phyloP scores from a whole-genome alignment of 2,888 invertebrate genomes.

The Vanessa cardui region DNA sequence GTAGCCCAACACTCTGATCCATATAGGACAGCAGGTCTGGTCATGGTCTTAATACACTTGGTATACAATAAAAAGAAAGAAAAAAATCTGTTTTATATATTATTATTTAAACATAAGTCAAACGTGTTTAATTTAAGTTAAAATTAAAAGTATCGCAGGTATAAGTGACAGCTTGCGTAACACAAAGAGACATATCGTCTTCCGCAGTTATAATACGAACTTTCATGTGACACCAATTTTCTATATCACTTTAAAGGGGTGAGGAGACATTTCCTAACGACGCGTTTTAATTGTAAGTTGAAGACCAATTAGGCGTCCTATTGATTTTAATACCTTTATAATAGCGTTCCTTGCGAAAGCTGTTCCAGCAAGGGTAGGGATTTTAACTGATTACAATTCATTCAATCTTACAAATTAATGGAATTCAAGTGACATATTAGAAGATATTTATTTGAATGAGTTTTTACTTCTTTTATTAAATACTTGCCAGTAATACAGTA shows the following conservation, averaged over 20 bases:
- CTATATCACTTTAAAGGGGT: background rate
- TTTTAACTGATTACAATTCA: background rate
- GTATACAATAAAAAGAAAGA: no score
- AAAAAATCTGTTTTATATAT: no score
- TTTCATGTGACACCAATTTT: background rate
- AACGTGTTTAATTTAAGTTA: no score
- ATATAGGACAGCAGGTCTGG: no score
- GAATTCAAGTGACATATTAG: background rate
- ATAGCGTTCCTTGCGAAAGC: background rate
- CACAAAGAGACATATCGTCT: background rate
- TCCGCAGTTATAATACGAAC: background rate
- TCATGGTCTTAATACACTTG: no score
- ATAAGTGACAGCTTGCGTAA: background rate
- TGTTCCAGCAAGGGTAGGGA: background rate
- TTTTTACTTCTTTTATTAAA: no score
- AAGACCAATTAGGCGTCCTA: background rate
- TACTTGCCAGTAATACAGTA: no score
- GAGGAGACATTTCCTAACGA: background rate
- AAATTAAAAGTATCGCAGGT: no score
- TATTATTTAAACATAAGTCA: no score
- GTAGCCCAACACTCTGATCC: no score
- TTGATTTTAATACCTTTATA: constrained; percentile 5
- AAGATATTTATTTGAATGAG: no score
- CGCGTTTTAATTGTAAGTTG: background rate
- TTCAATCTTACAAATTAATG: background rate